Evolutionary conservation across 1,140 invertebrate genomes (phyloP), one percentile per base, ranked within the genome.

Genomic region (Bombus sibiricus): DNA sequence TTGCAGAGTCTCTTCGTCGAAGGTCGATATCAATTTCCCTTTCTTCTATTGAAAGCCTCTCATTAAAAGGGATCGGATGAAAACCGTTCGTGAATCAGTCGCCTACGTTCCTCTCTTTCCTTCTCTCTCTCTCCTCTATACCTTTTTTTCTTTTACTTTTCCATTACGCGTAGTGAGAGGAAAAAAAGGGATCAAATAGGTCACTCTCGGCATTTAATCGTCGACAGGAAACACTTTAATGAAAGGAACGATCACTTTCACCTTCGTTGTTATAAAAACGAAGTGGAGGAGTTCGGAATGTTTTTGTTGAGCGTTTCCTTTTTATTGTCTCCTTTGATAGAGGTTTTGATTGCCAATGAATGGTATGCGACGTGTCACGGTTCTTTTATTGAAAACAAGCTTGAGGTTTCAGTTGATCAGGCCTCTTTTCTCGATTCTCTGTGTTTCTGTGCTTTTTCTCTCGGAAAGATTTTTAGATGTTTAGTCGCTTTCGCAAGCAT

Each of bases 21-120:
- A 57, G 47, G 76, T 69, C 83, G 76, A 84, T 84, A 84, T 71
- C 76, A 79, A 84, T 79, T 84, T 84, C 68, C 81, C 76, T 83
- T 83, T 83, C 81, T 32, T 13, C 28, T 43, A 10, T 43, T 77
- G 59, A 68, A 76, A 32, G 43, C 4, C 66, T 43, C 66, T 84
- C 53, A 39, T 84, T 79, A 79, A 69, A 69, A 57, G 39, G 83
- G 32, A 59, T 79, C 39, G 53, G 32, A 62, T 37, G 43, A 84
- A 84, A 59, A 47, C 25, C 32, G 1, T 5, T 53, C 28, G 22
- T 2, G 22, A 22, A n/a, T 71, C 32, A 22, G 5, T 34, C 75
- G 32, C 15, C 34, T 57, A 22, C 25, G 32, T 57, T 22, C 34
- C 18, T 18, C 6, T 22, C 12, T 6, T 2, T 34, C 43, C 10